A percentile compares a stretch with the other conserved stretches of the same genome.
Conservation (phyloP, 2,888 invertebrate genomes). For the Bombylius discolor region DNA sequence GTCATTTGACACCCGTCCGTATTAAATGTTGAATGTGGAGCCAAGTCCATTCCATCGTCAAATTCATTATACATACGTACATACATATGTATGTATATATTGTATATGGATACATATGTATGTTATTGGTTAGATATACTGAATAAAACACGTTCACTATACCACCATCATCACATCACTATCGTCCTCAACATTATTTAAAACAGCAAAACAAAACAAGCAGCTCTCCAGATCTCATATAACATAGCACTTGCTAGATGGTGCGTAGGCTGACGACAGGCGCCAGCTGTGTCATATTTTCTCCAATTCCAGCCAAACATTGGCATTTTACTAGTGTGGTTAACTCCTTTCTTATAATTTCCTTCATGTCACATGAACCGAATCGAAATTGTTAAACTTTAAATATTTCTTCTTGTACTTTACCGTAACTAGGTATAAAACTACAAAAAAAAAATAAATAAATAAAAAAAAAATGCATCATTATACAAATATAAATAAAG, state of each 20-base stretch:
- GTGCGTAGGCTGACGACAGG: slow-evolving; percentile 7
- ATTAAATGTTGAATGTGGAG: no score
- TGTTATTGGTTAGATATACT: no score
- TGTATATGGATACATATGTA: no score
- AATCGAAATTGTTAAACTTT: neutral
- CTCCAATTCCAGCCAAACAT: neutral
- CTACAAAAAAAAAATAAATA: no score
- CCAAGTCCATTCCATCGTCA: no score
- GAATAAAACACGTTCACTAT: neutral
- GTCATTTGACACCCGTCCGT: no score
- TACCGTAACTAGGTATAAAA: no score
- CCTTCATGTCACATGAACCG: neutral
- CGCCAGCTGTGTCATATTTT: slow-evolving; percentile 10
- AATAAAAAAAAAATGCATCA: no score
- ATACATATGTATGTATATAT: no score
- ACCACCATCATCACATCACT: no score
- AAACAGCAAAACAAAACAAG: neutral
- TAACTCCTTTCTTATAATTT: neutral
- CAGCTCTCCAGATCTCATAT: neutral
- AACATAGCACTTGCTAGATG: neutral
- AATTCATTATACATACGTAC: no score
- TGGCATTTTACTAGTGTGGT: neutral
- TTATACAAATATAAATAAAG: neutral
- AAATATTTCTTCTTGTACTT: no score
- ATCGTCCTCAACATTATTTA: neutral